Evolutionary conservation across 2,797 vertebrate species (phyloP), one percentile per base, ranked within the genome.

Genomic region (Micrastur ruficollis): DNA sequence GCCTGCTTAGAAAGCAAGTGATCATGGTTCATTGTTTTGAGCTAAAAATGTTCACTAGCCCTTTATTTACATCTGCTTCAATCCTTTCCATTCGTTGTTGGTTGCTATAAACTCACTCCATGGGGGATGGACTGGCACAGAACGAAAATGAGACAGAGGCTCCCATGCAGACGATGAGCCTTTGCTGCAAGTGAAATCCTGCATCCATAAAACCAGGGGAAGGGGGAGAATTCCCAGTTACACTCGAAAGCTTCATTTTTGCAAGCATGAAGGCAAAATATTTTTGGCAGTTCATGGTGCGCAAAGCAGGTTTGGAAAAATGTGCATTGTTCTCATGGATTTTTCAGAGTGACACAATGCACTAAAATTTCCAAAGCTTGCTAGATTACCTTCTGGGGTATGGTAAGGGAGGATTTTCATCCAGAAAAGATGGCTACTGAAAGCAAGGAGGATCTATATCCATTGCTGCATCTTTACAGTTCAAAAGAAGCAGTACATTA

Each of bases 1-100:
- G 38, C 50, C 56, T 86, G 14, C 74, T 91, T 89, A 78, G 42
- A 89, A 93, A 85, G 68, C 32, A 59, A 70, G 19, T 17, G 53
- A 89, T 79, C 36, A 25, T 1, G 3, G 56, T 58, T 78, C 62
- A 75, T 89, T 93, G 56, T 90, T 84, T 68, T 58, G 58, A 90
- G 79, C 79, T 94, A 68, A 94, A 91, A 94, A 86, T 81, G 36
- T 38, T 95, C 84, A 59, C 86, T 50, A 79, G 49, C n/a, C 68
- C 79, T 92, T 94, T 95, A 93, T 97, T 91, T 94, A 70, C 81
- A 93, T 91, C 79, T 92, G 79, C 55, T 89, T 82, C 90, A 79
- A 17, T 36, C 79, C 38, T 50, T 61, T 91, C 42, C 8, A 11
- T 66, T 85, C 95, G 79, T 75, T 93, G 81, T 79, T 79, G 18